Evolutionary conservation across 2,113 vertebrate species (phyloP).

Genomic region (Clarias magur): DNA sequence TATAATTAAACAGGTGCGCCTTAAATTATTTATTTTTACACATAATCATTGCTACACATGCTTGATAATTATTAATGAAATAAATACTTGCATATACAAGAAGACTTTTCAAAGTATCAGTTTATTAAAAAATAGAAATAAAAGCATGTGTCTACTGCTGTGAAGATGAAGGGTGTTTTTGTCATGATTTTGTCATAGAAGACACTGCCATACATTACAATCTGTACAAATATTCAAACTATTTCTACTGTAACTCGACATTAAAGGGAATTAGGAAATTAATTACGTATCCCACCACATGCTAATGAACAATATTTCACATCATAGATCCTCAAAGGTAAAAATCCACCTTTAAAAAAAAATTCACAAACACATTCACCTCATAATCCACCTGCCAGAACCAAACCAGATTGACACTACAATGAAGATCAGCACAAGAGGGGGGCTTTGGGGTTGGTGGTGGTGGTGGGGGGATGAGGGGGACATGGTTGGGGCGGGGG

Average conservation of each 20-base stretch:
- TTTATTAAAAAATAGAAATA: not conserved
- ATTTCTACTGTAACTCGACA: not conserved
- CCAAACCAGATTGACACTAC: constrained; percentile 43
- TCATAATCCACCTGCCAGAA: constrained; percentile 41
- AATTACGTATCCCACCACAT: constrained; percentile 12
- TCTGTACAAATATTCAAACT: not conserved
- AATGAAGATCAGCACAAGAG: constrained; percentile 19
- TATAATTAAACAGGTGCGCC: not conserved
- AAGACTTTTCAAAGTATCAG: not conserved
- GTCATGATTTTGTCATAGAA: not conserved
- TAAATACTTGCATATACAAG: not conserved
- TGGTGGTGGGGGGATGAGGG: not conserved
- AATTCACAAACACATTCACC: constrained; percentile 22
- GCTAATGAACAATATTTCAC: constrained; percentile 15
- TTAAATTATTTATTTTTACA: not conserved
- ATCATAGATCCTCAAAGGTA: constrained; percentile 28
- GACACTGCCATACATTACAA: not conserved
- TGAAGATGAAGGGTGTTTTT: not conserved
- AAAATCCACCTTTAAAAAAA: constrained; percentile 29
- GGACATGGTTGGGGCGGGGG: too few species aligned
- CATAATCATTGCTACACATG: not conserved
- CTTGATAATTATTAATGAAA: not conserved
- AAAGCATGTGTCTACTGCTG: not conserved
- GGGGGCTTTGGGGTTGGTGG: not conserved
- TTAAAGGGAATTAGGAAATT: constrained; percentile 20